Percentiles rank a stretch among this genome's conserved stretches.
Evolutionary conservation across 1,140 invertebrate species (phyloP).

Genomic region (Pseudomyrmex dendroicus): DNA sequence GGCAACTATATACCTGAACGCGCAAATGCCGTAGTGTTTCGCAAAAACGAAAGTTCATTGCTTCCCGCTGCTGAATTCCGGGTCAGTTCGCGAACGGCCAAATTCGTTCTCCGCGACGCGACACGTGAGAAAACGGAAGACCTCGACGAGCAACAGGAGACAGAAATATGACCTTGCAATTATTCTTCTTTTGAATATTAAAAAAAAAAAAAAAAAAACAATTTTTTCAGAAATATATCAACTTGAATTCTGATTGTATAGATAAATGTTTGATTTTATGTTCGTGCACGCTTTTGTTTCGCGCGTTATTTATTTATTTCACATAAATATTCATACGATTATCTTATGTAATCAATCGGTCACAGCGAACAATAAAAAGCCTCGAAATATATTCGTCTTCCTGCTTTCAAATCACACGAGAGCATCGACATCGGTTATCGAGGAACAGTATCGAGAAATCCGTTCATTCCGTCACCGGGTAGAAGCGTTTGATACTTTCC

Average conservation of each 20-base stretch:
- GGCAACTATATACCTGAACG: constrained; percentile 45
- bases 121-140: constrained; percentile 1
- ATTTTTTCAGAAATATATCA: neutral
- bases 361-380: too few species aligned
- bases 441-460: constrained; percentile 17
- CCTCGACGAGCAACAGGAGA: constrained; percentile 5
- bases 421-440: neutral
- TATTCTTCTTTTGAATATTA: neutral
- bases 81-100: constrained; percentile 18
- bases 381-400: neutral
- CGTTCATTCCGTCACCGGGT: neutral
- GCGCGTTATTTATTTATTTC: too few species aligned
- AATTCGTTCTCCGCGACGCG: neutral
- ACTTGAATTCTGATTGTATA: neutral
- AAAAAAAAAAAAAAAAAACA: neutral
- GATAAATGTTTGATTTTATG: too few species aligned
- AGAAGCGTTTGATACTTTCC: neutral
- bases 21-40: constrained; percentile 2
- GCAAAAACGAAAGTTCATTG: constrained; percentile 53
- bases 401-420: neutral
- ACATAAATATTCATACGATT: too few species aligned
- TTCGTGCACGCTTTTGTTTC: too few species aligned
- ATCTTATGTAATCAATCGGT: too few species aligned
- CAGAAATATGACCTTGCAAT: constrained; percentile 33
- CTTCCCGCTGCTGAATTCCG: constrained; percentile 55